These are phyloP conservation scores for Tetramorium parvispinum DNA, from an alignment of 1,140 invertebrate genomes.

Conservation along the genomic window DNA sequence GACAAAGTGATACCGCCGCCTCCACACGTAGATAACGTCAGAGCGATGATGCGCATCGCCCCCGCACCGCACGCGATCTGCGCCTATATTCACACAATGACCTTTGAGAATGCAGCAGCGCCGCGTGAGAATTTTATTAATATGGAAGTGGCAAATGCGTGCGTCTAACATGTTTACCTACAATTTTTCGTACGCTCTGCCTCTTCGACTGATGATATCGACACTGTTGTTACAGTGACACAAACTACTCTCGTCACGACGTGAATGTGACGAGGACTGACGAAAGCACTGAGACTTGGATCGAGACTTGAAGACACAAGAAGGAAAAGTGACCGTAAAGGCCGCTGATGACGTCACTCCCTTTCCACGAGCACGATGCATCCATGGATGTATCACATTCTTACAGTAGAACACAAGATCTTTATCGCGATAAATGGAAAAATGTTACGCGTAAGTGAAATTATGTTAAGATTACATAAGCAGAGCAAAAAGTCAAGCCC, in stretches of 20 bases:
- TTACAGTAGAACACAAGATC: not conserved
- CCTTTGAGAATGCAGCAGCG: not conserved
- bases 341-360: slow-evolving; percentile 20
- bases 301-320: not conserved
- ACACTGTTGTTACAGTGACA: not conserved
- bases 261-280: not conserved
- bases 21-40: slow-evolving; percentile 31
- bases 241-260: not conserved
- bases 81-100: not conserved
- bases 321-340: not conserved
- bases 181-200: not conserved
- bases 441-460: not conserved
- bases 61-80: not conserved
- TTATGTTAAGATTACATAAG: not conserved
- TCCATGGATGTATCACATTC: not conserved
- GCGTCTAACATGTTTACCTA: not conserved
- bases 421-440: not conserved
- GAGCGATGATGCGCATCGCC: not conserved
- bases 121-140: not conserved
- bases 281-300: not conserved
- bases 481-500: not conserved
- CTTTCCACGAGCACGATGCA: not conserved
- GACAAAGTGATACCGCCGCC: not conserved
- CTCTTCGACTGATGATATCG: slow-evolving; percentile 27
- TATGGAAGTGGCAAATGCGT: not conserved